Evolutionary conservation across 2,888 invertebrate species (phyloP), one percentile per base, ranked within the genome.

Genomic region (Melieria crassipennis): DNA sequence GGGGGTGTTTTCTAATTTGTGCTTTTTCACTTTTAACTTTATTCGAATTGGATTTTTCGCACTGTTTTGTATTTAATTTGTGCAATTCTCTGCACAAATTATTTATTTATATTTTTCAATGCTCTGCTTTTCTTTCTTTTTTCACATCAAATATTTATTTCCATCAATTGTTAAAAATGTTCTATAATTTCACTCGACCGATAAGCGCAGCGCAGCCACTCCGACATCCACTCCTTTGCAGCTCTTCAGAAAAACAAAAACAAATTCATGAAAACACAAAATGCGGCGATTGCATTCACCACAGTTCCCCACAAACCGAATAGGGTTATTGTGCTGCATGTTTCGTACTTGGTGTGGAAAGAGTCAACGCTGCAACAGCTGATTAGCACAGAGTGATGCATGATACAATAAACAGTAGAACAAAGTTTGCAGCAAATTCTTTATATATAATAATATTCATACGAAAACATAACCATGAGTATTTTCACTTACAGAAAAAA

Each of bases 221-320:
- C 30, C 42, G 6, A 48, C 16, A 13, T 52, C 67, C 60, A 50
- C 13, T 45, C 30, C 67, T 67, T 60, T 60, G 43, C 67, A 60
- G 60, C 60, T 67, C 67, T 67, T 50, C 60, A 67, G 30, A 67
- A 52, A 46, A 67, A 67, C 67, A 67, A 67, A 67, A 67, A 67
- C 60, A 67, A 67, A 43, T 42, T 61, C 48, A 52, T 67, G 52
- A 67, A 67, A 67, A 67, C 67, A 67, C 46, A 50, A 61, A 67
- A 67, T 47, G 60, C 42, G 4, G 61, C 50, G 11, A 45, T 66
- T 48, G 30, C 42, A 5, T 50, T 52, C 52, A 61, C 13, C 67
- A 45, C 52, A 45, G 4, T 42, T 60, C 50, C 48, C 67, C 67
- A 52, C 16, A 0, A 16, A 10, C 9, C 9, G 10, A 7, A 9